Percentiles rank a stretch among this genome's conserved stretches.
phyloP scores from a whole-genome alignment of 2,888 invertebrate genomes.

The Venustoraphidia nigricollis region DNA sequence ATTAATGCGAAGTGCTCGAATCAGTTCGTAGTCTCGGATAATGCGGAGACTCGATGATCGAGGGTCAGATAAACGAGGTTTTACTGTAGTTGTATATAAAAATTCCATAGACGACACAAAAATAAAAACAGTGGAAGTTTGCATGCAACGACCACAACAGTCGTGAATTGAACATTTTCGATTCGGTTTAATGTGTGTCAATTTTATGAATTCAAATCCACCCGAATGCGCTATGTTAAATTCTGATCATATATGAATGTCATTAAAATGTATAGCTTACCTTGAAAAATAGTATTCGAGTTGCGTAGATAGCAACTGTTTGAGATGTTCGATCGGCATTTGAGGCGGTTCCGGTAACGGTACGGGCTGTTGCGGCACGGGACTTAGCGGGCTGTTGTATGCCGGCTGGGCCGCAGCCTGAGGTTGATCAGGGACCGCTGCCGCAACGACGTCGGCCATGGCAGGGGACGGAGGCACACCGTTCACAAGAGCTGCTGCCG shows the following conservation, averaged over 20 bases:
- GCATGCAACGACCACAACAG: neutral
- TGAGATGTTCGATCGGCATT: constrained; percentile 57
- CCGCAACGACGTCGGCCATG: constrained; percentile 23
- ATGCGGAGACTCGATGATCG: too few relatives aligned
- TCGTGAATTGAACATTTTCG: neutral
- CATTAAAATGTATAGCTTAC: constrained; percentile 27
- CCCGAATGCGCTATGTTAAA: neutral
- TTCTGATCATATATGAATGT: neutral
- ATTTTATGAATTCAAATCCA: too few relatives aligned
- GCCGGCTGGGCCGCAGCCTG: constrained; percentile 18
- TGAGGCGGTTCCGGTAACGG: constrained; percentile 31
- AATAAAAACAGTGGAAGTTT: too few relatives aligned
- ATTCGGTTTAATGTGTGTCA: neutral
- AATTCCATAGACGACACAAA: neutral
- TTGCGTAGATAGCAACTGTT: constrained; percentile 64
- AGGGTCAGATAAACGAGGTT: too few relatives aligned
- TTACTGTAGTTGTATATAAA: constrained; percentile 2
- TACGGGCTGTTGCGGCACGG: constrained; percentile 30
- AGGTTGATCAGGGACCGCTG: constrained; percentile 27
- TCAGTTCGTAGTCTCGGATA: too few relatives aligned
- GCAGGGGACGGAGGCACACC: constrained; percentile 27
- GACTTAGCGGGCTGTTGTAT: constrained; percentile 21
- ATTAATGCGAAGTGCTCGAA: too few relatives aligned
- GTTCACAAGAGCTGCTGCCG: constrained; percentile 17
- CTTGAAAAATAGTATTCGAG: constrained; percentile 83